These are phyloP conservation scores for Sylvia borin DNA, from an alignment of 2,797 vertebrate species.

Conservation along the genomic window DNA sequence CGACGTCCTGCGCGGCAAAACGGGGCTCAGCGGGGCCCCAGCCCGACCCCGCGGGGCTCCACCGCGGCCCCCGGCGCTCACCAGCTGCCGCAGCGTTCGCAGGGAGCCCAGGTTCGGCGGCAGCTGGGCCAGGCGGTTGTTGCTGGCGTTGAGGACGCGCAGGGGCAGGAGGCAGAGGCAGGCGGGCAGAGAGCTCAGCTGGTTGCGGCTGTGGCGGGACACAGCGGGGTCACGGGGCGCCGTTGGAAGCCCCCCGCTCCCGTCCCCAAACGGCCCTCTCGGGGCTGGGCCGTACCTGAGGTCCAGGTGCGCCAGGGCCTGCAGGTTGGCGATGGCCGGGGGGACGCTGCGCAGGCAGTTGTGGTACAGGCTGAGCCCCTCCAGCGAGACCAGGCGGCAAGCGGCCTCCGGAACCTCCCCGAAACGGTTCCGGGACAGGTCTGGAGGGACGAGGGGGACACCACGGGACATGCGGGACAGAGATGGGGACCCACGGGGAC, in stretches of 20 bases:
- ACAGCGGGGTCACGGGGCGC: too few relatives aligned
- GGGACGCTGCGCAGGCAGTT: slow-evolving; percentile 91
- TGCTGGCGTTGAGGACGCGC: too few relatives aligned
- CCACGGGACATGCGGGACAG: neutral
- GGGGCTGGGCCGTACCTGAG: slow-evolving; percentile 79
- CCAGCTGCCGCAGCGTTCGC: too few relatives aligned
- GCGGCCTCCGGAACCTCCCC: slow-evolving; percentile 90
- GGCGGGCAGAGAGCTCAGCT: slow-evolving; percentile 83
- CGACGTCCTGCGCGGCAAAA: too few relatives aligned
- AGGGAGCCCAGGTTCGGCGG: too few relatives aligned
- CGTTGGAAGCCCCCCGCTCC: too few relatives aligned
- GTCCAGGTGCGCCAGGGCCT: slow-evolving; percentile 93
- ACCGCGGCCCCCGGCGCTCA: too few relatives aligned
- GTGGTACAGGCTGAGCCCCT: slow-evolving; percentile 91
- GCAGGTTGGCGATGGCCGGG: slow-evolving; percentile 85
- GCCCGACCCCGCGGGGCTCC: too few relatives aligned
- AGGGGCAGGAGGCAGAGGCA: slow-evolving; percentile 86
- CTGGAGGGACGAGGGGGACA: neutral
- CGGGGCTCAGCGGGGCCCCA: too few relatives aligned
- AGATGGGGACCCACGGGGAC: neutral
- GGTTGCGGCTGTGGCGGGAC: slow-evolving; percentile 77
- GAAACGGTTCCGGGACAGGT: slow-evolving; percentile 82
- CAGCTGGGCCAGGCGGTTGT: too few relatives aligned
- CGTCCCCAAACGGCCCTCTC: fast-evolving
- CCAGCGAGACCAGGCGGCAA: slow-evolving; percentile 89